Evolutionary conservation across 2,113 vertebrate genomes (phyloP).

Genomic region (Motacilla alba): DNA sequence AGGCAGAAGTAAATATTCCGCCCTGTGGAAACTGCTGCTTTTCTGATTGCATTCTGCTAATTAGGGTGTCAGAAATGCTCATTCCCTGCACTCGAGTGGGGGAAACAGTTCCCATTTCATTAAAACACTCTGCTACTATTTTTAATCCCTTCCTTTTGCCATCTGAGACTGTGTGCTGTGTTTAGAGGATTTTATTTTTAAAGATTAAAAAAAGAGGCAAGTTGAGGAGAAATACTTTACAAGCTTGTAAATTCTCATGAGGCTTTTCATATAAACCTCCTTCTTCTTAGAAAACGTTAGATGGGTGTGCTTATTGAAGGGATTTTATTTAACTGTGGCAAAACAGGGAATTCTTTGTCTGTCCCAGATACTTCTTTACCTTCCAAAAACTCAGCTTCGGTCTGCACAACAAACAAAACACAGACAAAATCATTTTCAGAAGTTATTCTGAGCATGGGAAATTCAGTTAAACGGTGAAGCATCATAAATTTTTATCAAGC

Average conservation of each 20-base stretch:
- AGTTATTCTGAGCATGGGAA: not conserved
- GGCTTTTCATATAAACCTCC: not conserved
- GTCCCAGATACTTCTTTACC: not conserved
- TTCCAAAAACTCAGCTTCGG: not conserved
- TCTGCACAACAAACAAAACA: not conserved
- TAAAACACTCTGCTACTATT: not conserved
- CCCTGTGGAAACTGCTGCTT: not conserved
- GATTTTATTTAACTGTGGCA: not conserved
- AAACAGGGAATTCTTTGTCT: not conserved
- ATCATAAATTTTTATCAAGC: conserved; percentile 37
- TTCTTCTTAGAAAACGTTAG: not conserved
- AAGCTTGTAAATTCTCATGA: not conserved
- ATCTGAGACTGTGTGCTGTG: not conserved
- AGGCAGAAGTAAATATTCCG: not conserved
- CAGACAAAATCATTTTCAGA: not conserved
- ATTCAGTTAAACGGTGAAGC: not conserved
- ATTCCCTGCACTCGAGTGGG: not conserved
- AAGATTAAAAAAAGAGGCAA: not conserved
- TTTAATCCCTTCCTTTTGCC: not conserved
- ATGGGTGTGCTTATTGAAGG: not conserved
- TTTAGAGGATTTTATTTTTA: not conserved
- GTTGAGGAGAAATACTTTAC: not conserved
- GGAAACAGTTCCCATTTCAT: not conserved
- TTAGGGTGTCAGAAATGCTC: not conserved
- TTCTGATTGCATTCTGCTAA: not conserved